Evolutionary conservation across 37 sponge, comb jelly and placozoan genomes (phyloP), one percentile per base, ranked within the genome.

Genomic region (Chondrilla cf. caribensis): DNA sequence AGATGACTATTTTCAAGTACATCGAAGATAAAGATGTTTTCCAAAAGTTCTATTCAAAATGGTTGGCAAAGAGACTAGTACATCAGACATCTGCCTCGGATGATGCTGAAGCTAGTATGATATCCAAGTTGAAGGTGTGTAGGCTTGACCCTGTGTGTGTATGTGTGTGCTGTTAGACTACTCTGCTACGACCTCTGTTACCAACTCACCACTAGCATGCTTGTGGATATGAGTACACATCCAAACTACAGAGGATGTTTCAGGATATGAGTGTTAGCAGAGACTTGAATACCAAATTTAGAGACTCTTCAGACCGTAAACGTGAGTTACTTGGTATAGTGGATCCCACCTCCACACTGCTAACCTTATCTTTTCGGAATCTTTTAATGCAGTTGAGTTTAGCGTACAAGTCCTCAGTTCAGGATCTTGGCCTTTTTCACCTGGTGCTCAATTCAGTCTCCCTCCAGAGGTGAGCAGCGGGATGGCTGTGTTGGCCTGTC

Each of bases 21-120:
- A 90, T 99, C 28, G 95, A 94, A 33, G 99, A 99, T 70, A 99
- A 99, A 70, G 99, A 99, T 71, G 99, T 99, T 9, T 99, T 99
- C 58, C 99, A 99, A 84, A 99, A 94, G 90, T 99, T 99, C 76
- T 99, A 99, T 80, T 85, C 97, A 29, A 92, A 90, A 41, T 87
- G 96, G 91, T 79, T 99, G 41, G 99, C 99, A 25, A 94, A 92
- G 78, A 86, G 99, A 83, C 86, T 99, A 25, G 99, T 99, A 4
- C 88, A 94, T 38, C 90, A 88, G 38, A 94, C 87, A 70, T 99
- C 99, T 14, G 93, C 95, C 25, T 99, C 99, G 2, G 97, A 99
- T 84, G 97, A 99, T 79, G 93, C 97, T 35, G 99, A 99, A 77
- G 95, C 95, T 18, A 89, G 89, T 77, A 99, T 99, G 99, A 99